Evolutionary conservation across 2,888 invertebrate species (phyloP).

Genomic region (Creontiades dilutus): DNA sequence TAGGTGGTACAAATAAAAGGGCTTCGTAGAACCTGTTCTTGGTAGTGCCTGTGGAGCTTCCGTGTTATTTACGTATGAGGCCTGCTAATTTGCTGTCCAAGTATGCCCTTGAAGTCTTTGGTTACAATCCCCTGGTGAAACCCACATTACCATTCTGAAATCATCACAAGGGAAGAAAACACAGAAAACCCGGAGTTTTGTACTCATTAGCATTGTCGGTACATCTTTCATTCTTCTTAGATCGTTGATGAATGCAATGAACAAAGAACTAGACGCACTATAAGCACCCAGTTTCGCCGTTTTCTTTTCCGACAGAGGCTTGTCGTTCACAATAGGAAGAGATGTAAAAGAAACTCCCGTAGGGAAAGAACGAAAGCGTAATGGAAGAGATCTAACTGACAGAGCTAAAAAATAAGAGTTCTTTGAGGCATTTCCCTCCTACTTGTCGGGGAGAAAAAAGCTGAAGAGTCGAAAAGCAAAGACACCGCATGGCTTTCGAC

Average conservation of each 20-base stretch:
- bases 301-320: not conserved
- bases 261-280: constrained; percentile 22
- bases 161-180: not conserved
- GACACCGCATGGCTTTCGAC: not conserved
- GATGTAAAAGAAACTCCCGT: not conserved
- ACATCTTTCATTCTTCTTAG: constrained; percentile 13
- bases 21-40: too few species aligned
- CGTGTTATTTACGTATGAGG: not conserved
- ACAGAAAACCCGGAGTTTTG: not conserved
- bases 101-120: not conserved
- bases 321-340: not conserved
- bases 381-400: constrained; percentile 26
- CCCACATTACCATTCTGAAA: not conserved
- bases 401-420: not conserved
- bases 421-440: not conserved
- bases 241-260: constrained; percentile 9
- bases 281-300: constrained; percentile 12
- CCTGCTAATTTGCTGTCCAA: not conserved
- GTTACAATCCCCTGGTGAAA: not conserved
- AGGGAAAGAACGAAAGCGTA: constrained; percentile 1
- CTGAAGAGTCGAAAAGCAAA: not conserved
- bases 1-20: too few species aligned
- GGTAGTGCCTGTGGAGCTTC: not conserved
- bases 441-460: constrained; percentile 18
- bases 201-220: not conserved